phyloP scores from a whole-genome alignment of 2,113 vertebrate species.

The Amblyornis subalaris region DNA sequence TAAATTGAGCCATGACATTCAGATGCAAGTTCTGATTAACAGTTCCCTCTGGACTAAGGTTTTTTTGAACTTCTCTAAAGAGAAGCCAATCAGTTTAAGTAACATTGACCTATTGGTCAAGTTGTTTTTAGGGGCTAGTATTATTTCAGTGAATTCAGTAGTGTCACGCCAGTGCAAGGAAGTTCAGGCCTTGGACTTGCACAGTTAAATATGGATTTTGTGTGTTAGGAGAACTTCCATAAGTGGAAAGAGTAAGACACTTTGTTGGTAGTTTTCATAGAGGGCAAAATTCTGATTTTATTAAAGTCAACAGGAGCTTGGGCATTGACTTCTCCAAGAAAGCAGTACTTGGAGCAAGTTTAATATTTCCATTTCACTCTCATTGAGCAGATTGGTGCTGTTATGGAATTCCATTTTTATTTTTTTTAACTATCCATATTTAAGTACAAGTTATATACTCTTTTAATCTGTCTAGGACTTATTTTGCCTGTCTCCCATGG shows the following conservation, averaged over 20 bases:
- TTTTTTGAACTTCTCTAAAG: not conserved
- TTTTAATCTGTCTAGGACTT: not conserved
- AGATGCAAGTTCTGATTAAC: not conserved
- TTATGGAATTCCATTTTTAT: not conserved
- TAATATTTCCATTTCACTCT: not conserved
- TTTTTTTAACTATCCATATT: not conserved
- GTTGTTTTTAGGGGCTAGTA: not conserved
- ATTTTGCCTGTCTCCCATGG: not conserved
- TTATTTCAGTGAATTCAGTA: not conserved
- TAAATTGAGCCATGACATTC: not conserved
- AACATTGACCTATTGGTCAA: not conserved
- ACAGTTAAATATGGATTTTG: not conserved
- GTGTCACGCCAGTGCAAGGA: not conserved
- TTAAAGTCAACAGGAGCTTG: not conserved
- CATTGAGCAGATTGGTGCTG: not conserved
- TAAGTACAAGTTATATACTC: not conserved
- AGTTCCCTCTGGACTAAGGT: not conserved
- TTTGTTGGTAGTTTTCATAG: not conserved
- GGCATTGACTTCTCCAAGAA: not conserved
- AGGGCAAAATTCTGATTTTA: not conserved
- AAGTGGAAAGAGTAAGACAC: too few species aligned
- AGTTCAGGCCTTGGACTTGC: not conserved
- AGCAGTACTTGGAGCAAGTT: not conserved
- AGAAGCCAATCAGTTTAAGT: not conserved
- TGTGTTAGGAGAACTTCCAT: not conserved